Conservation (phyloP, 2,797 vertebrate genomes). For the Sebastes vulpes region DNA sequence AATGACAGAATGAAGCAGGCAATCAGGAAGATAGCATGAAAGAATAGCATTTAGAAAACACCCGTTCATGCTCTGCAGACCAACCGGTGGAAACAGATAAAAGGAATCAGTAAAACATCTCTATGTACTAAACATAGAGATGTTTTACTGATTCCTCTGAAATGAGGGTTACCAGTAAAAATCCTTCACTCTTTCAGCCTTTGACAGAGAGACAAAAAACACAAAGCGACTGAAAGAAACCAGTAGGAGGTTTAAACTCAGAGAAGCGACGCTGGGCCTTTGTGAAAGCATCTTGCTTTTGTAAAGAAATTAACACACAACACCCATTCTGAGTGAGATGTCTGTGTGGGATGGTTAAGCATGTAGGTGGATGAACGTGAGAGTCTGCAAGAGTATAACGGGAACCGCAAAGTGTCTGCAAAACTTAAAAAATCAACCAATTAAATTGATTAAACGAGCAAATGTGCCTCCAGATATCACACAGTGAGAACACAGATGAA, state of each 20-base stretch:
- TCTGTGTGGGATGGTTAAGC: constrained; percentile 19
- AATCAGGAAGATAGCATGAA: constrained; percentile 4
- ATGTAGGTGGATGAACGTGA: constrained; percentile 25
- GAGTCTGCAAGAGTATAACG: neutral
- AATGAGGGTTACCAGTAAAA: neutral
- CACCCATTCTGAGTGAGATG: constrained; percentile 3
- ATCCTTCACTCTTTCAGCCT: neutral
- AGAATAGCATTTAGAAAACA: neutral
- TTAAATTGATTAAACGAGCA: neutral
- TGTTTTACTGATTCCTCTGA: neutral
- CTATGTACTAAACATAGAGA: neutral
- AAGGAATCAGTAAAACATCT: neutral
- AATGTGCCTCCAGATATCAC: neutral
- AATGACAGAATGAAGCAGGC: constrained; percentile 2
- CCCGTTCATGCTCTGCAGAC: neutral
- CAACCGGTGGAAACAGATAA: neutral
- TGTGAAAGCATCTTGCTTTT: constrained; percentile 33
- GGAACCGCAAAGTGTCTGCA: neutral
- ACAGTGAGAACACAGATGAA: neutral
- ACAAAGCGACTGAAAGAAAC: neutral
- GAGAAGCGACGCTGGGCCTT: constrained; percentile 11
- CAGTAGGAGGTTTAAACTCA: constrained; percentile 23
- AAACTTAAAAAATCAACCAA: neutral
- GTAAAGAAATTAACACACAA: constrained; percentile 21
- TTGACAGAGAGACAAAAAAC: neutral